Base-by-base conservation (phyloP, 2,888 invertebrate species). In the Orthonevra nobilis region DNA sequence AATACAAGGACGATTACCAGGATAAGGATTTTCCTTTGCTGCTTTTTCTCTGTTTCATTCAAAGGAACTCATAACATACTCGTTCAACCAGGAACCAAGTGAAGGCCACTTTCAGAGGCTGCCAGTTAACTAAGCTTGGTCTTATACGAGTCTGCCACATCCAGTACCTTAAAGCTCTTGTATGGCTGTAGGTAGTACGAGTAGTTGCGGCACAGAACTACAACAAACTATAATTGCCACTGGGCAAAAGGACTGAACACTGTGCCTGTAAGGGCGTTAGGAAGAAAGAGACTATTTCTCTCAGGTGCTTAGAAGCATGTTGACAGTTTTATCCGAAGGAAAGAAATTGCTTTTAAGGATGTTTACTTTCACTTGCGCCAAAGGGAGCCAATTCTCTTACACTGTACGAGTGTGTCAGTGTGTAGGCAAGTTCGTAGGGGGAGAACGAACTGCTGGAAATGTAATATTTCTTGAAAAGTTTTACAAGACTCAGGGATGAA, bases 261-360 rank as follows among this genome's bases (percentile, higher is more conserved):
- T 17, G 19, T 0, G 5, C 2, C 4, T 1, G 23, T 10, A 20
- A 12, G 32, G 14, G 20, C 7, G 30, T 19, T 15, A 34, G 6
- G 12, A 34, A 32, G 60, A 46, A 36, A 50, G n/a, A n/a, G n/a
- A n/a, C n/a, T n/a, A 54, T 46, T 58, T 58, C 56, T 70, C 52
- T 70, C 70, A 70, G 75, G 70, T 77, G 70, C 70, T 77, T 77
- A 70, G 63, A 30, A 56, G 70, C 63, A 70, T 58, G 70, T 75
- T 75, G 75, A 77, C 70, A 77, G 70, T 70, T 77, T 70, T 56
- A 77, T 77, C 70, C 50, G 30, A 14, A 38, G 32, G 32, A 52
- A 64, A 64, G 70, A 46, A 70, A 70, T 70, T 70, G 61, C 42
- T 77, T 64, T 70, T 36, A 77, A 70, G 75, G 63, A 77, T 77